phyloP scores from a whole-genome alignment of 23 tunicate genomes.

The Halocynthia roretzi region DNA sequence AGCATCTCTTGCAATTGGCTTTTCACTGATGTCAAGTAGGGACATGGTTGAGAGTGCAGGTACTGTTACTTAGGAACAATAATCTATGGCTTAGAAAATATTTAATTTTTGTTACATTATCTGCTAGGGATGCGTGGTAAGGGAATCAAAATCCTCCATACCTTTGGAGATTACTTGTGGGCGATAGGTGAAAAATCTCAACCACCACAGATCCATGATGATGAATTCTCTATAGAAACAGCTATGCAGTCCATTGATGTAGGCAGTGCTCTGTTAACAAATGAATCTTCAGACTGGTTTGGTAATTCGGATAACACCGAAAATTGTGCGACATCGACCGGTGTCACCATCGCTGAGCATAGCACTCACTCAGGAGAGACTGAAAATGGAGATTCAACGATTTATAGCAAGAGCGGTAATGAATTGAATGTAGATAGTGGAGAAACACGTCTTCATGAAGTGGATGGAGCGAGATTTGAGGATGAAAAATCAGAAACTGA shows the following conservation, averaged over 20 bases:
- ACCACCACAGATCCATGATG: slow-evolving; percentile 42
- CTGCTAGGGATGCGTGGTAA: slow-evolving; percentile 53
- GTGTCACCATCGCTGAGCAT: too few species aligned
- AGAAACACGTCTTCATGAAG: background rate
- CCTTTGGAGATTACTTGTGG: slow-evolving; percentile 94
- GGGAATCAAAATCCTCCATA: slow-evolving; percentile 69
- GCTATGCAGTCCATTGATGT: too few species aligned
- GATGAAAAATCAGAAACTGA: slow-evolving; percentile 10
- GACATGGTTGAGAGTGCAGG: slow-evolving; percentile 45
- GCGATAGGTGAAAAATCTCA: slow-evolving; percentile 46
- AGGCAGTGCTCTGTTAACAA: too few species aligned
- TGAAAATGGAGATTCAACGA: too few species aligned
- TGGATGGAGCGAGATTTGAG: background rate
- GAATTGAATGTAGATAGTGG: background rate
- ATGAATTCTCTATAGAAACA: too few species aligned
- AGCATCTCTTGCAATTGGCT: slow-evolving; percentile 62
- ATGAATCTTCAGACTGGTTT: too few species aligned
- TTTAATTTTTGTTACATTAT: background rate
- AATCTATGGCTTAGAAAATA: background rate
- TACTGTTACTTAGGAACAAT: background rate
- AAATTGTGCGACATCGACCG: background rate
- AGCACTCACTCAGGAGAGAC: too few species aligned
- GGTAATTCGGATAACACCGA: background rate
- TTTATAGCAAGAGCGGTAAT: too few species aligned
- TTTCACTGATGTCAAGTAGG: slow-evolving; percentile 57